Base-by-base conservation (phyloP, 1,140 invertebrate species). In the Caenorhabditis inopinata region DNA sequence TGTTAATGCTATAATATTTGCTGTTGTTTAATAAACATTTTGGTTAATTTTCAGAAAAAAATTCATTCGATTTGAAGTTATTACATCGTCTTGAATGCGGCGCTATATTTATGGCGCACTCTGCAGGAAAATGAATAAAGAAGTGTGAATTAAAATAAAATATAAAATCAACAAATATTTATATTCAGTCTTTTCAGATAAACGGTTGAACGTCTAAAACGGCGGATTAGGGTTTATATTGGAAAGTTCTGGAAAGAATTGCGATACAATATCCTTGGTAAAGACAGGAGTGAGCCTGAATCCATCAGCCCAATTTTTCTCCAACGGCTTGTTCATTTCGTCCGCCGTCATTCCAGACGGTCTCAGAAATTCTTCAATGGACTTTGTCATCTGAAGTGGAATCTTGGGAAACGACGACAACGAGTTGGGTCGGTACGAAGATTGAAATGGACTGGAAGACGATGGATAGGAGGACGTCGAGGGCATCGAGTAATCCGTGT, bases 261-360 rank as follows among this genome's bases (percentile, higher is more conserved):
- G 80, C n/a, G 80, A 78, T 11, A 81, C 80, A 42, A 81, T 73
- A 27, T 81, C 79, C 62, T 73, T 51, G n/a, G 76, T 81, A 46
- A 81, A 81, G 5, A 81, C 75, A 16, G 80, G 80, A 73, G 80
- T 81, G 18, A 76, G 29, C 16, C 74, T 29, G 35, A 76, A 49
- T 21, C 74, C 74, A 62, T 81, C 80, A 46, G 80, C 80, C 80
- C 80, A 81, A 47, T 81, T 75, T n/a, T 51, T 73, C 16, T 78
- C 75, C 35, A 81, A 27, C 14, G 80, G 80, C 23, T 51, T 27
- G 46, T 81, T 81, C 35, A 81, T 51, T 18, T 81, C 80, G 12
- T 76, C 74, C n/a, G 32, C 47, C 29, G 53, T 68, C 58, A 68
- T 76, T 21, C 80, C 80, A 49, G 62, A 25, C 29, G 78, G 51